Percentiles rank a stretch among this genome's conserved stretches.
Evolutionary conservation across 2,797 vertebrate genomes (phyloP).

Genomic region (Eulemur coronatus): DNA sequence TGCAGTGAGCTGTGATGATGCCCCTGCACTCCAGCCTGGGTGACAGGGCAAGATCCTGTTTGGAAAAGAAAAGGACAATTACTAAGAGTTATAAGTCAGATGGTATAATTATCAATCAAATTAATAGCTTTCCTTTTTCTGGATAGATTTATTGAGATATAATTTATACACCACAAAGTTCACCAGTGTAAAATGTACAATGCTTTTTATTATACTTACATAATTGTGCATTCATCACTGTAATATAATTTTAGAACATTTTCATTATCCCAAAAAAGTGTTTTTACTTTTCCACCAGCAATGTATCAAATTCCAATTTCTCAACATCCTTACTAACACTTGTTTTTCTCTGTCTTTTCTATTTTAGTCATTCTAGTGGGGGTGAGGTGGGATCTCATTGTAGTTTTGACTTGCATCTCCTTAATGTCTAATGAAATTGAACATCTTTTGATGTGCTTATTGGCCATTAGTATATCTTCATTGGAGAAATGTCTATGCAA

Average conservation of each 20-base stretch:
- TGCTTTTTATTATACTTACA: not conserved
- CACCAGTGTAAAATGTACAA: not conserved
- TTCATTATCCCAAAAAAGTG: not conserved
- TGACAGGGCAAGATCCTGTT: not conserved
- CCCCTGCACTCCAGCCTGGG: not conserved
- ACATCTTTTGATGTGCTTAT: not conserved
- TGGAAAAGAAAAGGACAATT: not conserved
- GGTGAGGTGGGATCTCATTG: not conserved
- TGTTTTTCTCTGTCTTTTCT: not conserved
- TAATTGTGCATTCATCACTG: not conserved
- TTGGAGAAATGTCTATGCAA: not conserved
- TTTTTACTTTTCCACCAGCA: not conserved
- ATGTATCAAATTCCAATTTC: not conserved
- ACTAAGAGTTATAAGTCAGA: not conserved
- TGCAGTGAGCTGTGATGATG: not conserved
- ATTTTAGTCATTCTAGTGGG: not conserved
- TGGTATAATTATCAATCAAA: not conserved
- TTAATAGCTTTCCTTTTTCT: not conserved
- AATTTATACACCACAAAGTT: not conserved
- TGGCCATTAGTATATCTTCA: not conserved
- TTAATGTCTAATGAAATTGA: not conserved
- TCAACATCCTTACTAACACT: not conserved
- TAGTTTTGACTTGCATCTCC: not conserved
- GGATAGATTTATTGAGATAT: not conserved
- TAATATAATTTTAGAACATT: not conserved